Percentiles rank a stretch among this genome's conserved stretches.
Evolutionary conservation across 2,113 vertebrate species (phyloP).

Genomic region (Morone saxatilis): DNA sequence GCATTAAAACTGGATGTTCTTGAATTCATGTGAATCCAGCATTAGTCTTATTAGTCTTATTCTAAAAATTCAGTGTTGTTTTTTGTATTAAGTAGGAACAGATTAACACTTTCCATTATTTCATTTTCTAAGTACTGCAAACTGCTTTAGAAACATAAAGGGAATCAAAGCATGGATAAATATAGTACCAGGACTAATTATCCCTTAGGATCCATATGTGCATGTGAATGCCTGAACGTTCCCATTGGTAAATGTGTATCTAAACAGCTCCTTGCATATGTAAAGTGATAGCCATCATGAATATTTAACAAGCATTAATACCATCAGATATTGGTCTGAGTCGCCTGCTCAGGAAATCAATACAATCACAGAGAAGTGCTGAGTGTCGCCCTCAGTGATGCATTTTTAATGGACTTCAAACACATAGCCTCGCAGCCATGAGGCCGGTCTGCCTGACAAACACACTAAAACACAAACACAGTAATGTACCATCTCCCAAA

Average conservation of each 20-base stretch:
- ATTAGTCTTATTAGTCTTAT: too few relatives aligned
- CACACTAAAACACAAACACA: slow-evolving; percentile 18
- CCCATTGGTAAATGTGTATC: background rate
- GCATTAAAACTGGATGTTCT: too few relatives aligned
- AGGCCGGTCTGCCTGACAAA: background rate
- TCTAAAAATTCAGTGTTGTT: background rate
- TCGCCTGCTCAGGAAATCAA: slow-evolving; percentile 57
- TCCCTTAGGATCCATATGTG: background rate
- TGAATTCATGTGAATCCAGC: too few relatives aligned
- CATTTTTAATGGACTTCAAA: slow-evolving; percentile 67
- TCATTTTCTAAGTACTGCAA: background rate
- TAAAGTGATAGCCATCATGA: slow-evolving; percentile 60
- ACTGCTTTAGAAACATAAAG: background rate
- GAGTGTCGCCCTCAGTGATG: slow-evolving; percentile 47
- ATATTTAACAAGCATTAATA: slow-evolving; percentile 75
- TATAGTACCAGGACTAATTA: background rate
- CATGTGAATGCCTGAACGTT: background rate
- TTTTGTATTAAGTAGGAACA: background rate
- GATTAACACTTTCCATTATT: background rate
- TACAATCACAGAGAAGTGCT: slow-evolving; percentile 72
- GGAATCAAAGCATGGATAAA: background rate
- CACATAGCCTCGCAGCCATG: background rate
- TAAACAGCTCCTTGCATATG: slow-evolving; percentile 15
- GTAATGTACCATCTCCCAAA: background rate
- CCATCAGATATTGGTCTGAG: slow-evolving; percentile 50